Evolutionary conservation across 2,888 invertebrate species (phyloP).

Genomic region (Pseudanteris insignis): DNA sequence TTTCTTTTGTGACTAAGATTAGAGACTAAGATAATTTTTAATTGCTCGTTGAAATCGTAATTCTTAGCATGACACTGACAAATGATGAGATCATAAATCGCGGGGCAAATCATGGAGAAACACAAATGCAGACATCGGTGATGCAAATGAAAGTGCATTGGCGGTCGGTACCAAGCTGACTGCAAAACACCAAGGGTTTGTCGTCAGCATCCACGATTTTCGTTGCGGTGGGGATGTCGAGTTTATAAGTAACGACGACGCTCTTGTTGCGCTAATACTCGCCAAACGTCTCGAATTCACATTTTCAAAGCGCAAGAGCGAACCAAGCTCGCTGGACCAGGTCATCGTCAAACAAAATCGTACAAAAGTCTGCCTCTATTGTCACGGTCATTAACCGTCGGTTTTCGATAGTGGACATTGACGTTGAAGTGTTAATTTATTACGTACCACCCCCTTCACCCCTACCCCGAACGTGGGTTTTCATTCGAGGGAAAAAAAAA

Average conservation of each 20-base stretch:
- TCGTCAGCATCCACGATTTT: slow-evolving; percentile 54
- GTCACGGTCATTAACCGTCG: background rate
- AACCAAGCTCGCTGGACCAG: background rate
- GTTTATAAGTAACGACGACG: slow-evolving; percentile 64
- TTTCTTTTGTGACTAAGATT: no score
- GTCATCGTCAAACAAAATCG: background rate
- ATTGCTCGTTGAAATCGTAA: no score
- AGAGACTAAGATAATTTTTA: no score
- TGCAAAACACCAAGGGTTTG: slow-evolving; percentile 60
- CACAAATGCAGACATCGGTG: no score
- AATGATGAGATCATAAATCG: no score
- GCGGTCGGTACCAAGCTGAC: slow-evolving; percentile 66
- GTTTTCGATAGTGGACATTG: background rate
- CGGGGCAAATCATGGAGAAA: no score
- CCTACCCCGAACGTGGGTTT: no score
- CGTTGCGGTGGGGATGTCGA: slow-evolving; percentile 60
- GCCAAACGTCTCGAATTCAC: slow-evolving; percentile 60
- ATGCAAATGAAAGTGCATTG: no score
- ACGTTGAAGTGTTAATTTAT: no score
- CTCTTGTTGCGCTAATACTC: slow-evolving; percentile 61
- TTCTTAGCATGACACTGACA: no score
- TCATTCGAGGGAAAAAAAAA: no score
- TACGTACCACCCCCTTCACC: no score
- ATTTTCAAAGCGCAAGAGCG: slow-evolving; percentile 35
- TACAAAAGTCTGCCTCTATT: background rate